Evolutionary conservation across 2,888 invertebrate genomes (phyloP).

Genomic region (Malachius bipustulatus): DNA sequence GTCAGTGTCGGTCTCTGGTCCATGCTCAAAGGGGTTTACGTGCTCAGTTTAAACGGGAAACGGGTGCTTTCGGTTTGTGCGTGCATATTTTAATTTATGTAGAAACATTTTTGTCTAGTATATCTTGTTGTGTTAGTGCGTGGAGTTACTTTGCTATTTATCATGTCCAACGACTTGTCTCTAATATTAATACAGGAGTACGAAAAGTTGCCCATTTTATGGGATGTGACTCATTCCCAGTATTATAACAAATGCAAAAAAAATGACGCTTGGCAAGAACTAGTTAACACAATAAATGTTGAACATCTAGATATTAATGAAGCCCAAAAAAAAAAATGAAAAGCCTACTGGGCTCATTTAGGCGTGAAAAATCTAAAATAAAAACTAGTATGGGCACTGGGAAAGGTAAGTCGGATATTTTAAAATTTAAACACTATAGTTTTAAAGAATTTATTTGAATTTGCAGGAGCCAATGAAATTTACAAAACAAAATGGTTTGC

Average conservation of each 20-base stretch:
- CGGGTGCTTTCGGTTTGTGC: not conserved
- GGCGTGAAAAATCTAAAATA: not conserved
- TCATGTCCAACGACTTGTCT: not conserved
- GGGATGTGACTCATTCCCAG: not conserved
- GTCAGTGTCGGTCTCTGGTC: too few relatives aligned
- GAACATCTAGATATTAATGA: not conserved
- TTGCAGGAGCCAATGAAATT: slow-evolving; percentile 5
- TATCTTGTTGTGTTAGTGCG: too few relatives aligned
- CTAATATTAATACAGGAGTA: slow-evolving; percentile 1
- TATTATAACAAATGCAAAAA: slow-evolving; percentile 1
- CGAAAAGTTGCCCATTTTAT: slow-evolving; percentile 1
- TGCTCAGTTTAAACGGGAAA: not conserved
- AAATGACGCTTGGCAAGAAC: not conserved
- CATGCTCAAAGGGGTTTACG: not conserved
- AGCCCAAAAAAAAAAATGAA: slow-evolving; percentile 3
- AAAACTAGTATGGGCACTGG: slow-evolving; percentile 3
- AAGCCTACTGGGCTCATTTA: slow-evolving; percentile 2
- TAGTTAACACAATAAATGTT: not conserved
- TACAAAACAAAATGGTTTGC: slow-evolving; percentile 8
- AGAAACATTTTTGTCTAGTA: slow-evolving; percentile 1
- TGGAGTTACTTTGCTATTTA: too few relatives aligned
- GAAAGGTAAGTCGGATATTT: not conserved
- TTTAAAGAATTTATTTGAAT: not conserved
- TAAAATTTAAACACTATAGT: not conserved
- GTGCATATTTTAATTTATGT: not conserved